A percentile compares a stretch with the other conserved stretches of the same genome.
Conservation (phyloP, 2,113 vertebrate genomes). For the Carlito syrichta region DNA sequence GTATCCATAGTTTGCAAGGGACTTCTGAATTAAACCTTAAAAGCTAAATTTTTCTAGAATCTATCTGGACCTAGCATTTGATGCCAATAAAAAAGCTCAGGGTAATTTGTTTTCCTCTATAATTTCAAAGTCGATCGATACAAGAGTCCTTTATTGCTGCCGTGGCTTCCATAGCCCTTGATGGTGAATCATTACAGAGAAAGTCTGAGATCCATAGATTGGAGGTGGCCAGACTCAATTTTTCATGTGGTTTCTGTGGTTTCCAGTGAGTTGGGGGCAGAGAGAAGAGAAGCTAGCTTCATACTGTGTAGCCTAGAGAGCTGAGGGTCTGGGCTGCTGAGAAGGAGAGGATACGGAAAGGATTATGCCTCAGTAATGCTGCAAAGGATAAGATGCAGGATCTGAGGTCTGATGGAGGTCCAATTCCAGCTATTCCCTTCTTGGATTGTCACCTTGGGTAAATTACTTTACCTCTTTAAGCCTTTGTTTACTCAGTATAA, state of each 20-base stretch:
- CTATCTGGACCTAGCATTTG: neutral
- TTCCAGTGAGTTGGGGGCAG: neutral
- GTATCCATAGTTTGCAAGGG: neutral
- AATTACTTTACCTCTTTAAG: neutral
- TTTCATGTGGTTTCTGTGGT: slow-evolving; percentile 22
- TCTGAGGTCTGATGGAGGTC: neutral
- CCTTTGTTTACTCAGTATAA: neutral
- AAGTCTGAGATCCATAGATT: neutral
- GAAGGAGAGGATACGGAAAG: neutral
- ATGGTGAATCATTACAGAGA: neutral
- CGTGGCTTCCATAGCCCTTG: neutral
- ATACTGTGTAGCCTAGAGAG: neutral
- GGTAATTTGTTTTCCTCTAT: slow-evolving; percentile 56
- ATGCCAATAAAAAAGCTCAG: slow-evolving; percentile 7
- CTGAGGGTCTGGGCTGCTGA: neutral
- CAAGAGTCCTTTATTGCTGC: neutral
- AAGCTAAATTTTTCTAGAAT: slow-evolving; percentile 43
- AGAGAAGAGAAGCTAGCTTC: neutral
- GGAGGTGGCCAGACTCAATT: neutral
- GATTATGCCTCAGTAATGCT: neutral
- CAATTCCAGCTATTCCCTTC: neutral
- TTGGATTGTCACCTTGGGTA: neutral
- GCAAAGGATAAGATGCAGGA: accelerated
- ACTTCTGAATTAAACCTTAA: slow-evolving; percentile 56
- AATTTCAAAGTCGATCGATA: slow-evolving; percentile 43